Evolutionary conservation across 2,113 vertebrate species (phyloP), one percentile per base, ranked within the genome.

Genomic region (Pelecanoides urinatrix): DNA sequence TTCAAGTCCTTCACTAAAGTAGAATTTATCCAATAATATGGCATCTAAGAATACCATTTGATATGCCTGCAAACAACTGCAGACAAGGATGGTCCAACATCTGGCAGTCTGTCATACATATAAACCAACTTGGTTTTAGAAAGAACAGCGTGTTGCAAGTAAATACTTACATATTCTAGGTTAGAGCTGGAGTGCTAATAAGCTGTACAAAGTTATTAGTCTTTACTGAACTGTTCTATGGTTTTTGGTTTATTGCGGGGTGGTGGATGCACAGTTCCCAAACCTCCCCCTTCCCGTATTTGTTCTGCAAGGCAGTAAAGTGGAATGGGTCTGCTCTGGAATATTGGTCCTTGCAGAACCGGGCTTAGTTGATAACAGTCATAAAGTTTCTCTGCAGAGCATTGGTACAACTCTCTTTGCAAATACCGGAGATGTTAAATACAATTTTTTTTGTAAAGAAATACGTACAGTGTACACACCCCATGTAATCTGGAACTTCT

Each of bases 51-150:
- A 14, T 13, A 16, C 11, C 2, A 4, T 23, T 1, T 49, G 47
- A 29, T 10, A 20, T 63, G 38, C 20, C 42, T 32, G 29, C 73
- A 65, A 80, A 23, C 27, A 25, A 20, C 0, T 53, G 45, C 45
- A 29, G 55, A 17, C 25, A 27, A n/a, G 50, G 27, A 26, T 29
- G 22, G 29, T 11, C 34, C 62, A 65, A 6, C 4, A 4, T 19
- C n/a, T n/a, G n/a, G n/a, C n/a, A 38, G 21, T 15, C 50, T 59
- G 13, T 29, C 2, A 0, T 20, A 40, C 1, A 2, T 38, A 26
- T 38, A 56, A 40, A 40, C 2, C 26, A n/a, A 53, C 49, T n/a
- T 21, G 49, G 20, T 73, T 73, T n/a, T 52, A 62, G 49, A 32
- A 74, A 38, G 26, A 47, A 30, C n/a, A 58, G n/a, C 12, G 19